phyloP scores from a whole-genome alignment of 2,113 vertebrate genomes.

The Cebidichthys violaceus region DNA sequence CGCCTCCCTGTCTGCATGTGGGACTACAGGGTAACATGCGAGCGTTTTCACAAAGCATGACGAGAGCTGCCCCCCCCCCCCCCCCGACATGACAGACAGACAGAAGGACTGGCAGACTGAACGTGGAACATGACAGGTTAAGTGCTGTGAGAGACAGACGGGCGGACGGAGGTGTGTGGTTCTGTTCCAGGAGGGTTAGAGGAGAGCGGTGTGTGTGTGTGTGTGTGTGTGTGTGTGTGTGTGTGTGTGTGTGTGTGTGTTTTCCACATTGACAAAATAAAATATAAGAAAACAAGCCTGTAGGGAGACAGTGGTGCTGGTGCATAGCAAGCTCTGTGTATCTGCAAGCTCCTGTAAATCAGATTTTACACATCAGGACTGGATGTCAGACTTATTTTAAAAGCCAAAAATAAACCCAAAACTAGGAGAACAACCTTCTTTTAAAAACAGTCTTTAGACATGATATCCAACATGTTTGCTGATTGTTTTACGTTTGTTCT shows the following conservation, averaged over 20 bases:
- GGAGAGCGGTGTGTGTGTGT: slow-evolving; percentile 27
- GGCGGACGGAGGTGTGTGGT: slow-evolving; percentile 39
- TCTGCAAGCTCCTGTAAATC: slow-evolving; percentile 17
- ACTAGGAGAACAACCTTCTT: neutral
- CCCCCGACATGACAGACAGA: slow-evolving; percentile 58
- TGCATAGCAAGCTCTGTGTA: slow-evolving; percentile 1
- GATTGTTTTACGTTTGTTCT: neutral
- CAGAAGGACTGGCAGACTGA: slow-evolving; percentile 38
- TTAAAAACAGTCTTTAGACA: neutral
- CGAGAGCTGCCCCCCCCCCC: slow-evolving; percentile 17
- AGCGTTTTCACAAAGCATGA: slow-evolving; percentile 56
- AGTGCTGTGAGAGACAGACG: slow-evolving; percentile 55
- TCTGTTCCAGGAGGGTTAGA: slow-evolving; percentile 40
- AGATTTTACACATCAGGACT: slow-evolving; percentile 4
- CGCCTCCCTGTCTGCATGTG: neutral
- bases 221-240: slow-evolving; percentile 16
- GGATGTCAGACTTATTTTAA: slow-evolving; percentile 2
- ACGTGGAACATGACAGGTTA: slow-evolving; percentile 53
- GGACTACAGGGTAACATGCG: slow-evolving; percentile 33
- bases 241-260: slow-evolving; percentile 7
- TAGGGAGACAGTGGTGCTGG: neutral
- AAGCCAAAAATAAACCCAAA: neutral
- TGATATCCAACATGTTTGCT: neutral
- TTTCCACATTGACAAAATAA: slow-evolving; percentile 28
- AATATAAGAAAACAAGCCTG: slow-evolving; percentile 22